Evolutionary conservation across 2,797 vertebrate genomes (phyloP).

Genomic region (Syncerus caffer): DNA sequence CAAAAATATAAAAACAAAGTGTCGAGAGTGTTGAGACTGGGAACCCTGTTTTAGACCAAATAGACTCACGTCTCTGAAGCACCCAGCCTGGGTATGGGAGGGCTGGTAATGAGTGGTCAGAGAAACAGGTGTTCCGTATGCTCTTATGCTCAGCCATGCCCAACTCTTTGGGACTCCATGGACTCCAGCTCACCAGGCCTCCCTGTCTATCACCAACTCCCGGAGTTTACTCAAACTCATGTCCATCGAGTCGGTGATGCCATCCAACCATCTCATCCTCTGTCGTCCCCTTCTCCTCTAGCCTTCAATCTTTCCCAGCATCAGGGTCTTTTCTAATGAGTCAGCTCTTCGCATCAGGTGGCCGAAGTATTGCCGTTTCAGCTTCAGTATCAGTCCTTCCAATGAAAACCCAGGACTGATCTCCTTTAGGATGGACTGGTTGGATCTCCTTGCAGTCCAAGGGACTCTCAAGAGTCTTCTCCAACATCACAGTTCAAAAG

Average conservation of each 20-base stretch:
- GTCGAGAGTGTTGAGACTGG: neutral
- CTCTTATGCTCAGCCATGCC: neutral
- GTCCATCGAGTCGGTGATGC: fast-evolving
- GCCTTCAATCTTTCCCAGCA: neutral
- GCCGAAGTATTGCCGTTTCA: too few species aligned
- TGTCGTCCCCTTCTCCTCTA: neutral
- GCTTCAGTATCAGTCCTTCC: too few species aligned
- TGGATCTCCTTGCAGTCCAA: too few species aligned
- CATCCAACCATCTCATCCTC: neutral
- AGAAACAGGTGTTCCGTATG: neutral
- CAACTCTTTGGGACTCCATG: neutral
- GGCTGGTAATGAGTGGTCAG: neutral
- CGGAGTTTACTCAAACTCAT: neutral
- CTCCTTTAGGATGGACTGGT: too few species aligned
- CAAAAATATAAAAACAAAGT: neutral
- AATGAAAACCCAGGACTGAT: too few species aligned
- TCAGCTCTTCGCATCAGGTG: too few species aligned
- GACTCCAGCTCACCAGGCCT: neutral
- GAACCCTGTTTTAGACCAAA: neutral
- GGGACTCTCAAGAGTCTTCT: too few species aligned
- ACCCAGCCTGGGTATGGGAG: neutral
- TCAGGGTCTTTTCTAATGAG: neutral
- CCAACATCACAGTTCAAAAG: too few species aligned
- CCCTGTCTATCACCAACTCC: neutral
- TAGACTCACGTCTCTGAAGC: neutral